Percentiles rank a stretch among this genome's conserved stretches.
Conservation (phyloP, 1,140 invertebrate species). For the Octopus sinensis region DNA sequence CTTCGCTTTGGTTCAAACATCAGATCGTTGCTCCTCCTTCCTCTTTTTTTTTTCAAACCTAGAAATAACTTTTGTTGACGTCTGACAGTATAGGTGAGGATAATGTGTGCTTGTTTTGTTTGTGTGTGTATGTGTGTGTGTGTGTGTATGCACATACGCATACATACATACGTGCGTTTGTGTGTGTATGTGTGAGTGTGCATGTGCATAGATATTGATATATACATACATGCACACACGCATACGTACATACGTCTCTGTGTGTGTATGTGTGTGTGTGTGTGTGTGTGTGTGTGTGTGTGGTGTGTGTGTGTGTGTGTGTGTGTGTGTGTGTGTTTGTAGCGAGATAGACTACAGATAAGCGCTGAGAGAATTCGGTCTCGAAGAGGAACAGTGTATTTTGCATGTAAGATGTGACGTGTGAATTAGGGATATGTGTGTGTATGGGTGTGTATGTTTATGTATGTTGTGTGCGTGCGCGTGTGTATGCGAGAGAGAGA, state of each 20-base stretch:
- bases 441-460: too few species aligned
- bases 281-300: neutral
- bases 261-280: neutral
- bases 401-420: too few species aligned
- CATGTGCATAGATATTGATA: neutral
- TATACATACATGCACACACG: neutral
- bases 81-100: neutral
- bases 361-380: too few species aligned
- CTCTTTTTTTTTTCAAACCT: too few species aligned
- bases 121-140: neutral
- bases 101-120: neutral
- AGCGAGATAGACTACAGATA: too few species aligned
- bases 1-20: too few species aligned
- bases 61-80: too few species aligned
- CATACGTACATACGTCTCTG: neutral
- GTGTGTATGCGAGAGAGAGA: too few species aligned
- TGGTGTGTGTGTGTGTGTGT: neutral
- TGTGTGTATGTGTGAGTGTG: neutral
- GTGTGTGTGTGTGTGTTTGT: neutral
- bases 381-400: too few species aligned
- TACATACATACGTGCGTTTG: neutral
- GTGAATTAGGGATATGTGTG: too few species aligned
- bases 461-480: too few species aligned
- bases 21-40: too few species aligned
- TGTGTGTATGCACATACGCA: neutral